Percentiles rank a stretch among this genome's conserved stretches.
phyloP scores from a whole-genome alignment of 2,113 vertebrate genomes.

The Athene cunicularia region DNA sequence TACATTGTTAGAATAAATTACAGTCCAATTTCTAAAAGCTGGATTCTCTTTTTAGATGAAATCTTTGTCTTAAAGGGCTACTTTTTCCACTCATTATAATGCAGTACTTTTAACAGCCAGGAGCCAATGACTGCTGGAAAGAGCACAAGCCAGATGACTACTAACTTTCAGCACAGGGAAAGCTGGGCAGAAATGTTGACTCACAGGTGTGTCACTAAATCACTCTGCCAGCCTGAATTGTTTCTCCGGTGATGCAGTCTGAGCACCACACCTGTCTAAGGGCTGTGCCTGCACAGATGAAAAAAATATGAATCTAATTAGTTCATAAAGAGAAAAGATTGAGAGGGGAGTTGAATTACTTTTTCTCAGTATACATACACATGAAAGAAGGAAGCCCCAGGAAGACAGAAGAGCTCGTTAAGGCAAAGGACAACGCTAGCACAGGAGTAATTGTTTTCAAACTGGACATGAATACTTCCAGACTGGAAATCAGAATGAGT shows the following conservation, averaged over 20 bases:
- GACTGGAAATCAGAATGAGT: neutral
- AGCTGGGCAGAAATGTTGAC: constrained; percentile 50
- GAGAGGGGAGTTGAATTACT: neutral
- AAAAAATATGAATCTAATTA: constrained; percentile 34
- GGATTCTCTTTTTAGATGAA: neutral
- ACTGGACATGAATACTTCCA: neutral
- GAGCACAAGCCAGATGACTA: neutral
- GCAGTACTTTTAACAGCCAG: neutral
- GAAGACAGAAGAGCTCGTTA: neutral
- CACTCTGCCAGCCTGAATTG: constrained; percentile 42
- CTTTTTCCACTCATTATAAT: neutral
- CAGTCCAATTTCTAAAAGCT: neutral
- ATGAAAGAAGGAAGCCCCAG: neutral
- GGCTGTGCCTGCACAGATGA: constrained; percentile 9
- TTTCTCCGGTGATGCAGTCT: constrained; percentile 37
- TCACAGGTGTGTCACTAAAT: constrained; percentile 59
- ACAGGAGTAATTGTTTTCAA: neutral
- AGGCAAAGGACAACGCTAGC: neutral
- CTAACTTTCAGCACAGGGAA: neutral
- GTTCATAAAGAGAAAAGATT: constrained; percentile 7
- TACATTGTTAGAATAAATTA: neutral
- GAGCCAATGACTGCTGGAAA: constrained; percentile 27
- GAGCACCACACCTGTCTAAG: constrained; percentile 62
- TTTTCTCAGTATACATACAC: neutral
- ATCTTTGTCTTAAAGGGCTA: constrained; percentile 18